Conservation (phyloP, 2,888 invertebrate genomes). For the Lysandra bellargus region DNA sequence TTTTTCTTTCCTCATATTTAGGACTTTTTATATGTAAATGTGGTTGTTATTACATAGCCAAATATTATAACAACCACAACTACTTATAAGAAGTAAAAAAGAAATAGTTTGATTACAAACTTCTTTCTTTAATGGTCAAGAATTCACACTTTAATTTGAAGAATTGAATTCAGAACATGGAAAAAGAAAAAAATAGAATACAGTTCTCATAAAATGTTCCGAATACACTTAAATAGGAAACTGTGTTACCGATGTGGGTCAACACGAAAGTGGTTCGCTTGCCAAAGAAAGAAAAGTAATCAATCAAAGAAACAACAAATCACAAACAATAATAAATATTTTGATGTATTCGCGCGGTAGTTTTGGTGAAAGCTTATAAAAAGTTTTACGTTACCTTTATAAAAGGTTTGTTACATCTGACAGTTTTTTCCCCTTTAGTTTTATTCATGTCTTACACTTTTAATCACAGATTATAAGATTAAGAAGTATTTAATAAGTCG, state of each 20-base stretch:
- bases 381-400: background rate
- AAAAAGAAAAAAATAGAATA: background rate
- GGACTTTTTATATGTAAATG: too few relatives aligned
- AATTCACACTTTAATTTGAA: background rate
- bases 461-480: too few relatives aligned
- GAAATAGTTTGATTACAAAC: too few relatives aligned
- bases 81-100: too few relatives aligned
- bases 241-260: conserved; percentile 17
- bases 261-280: background rate
- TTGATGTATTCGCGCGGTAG: conserved; percentile 1
- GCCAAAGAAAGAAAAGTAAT: conserved; percentile 9
- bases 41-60: too few relatives aligned
- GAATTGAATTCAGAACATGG: background rate
- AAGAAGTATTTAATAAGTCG: too few relatives aligned
- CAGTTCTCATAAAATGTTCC: background rate
- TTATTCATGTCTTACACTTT: too few relatives aligned
- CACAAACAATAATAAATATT: conserved; percentile 14
- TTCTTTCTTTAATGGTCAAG: too few relatives aligned
- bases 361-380: background rate
- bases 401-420: background rate
- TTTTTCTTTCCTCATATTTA: too few relatives aligned
- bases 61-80: too few relatives aligned
- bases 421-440: background rate
- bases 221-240: conserved; percentile 13
- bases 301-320: conserved; percentile 9